These are phyloP conservation scores for Turritopsis rubra DNA, from an alignment of 30 jellyfish, hydroid and myxozoan species.

Conservation along the genomic window DNA sequence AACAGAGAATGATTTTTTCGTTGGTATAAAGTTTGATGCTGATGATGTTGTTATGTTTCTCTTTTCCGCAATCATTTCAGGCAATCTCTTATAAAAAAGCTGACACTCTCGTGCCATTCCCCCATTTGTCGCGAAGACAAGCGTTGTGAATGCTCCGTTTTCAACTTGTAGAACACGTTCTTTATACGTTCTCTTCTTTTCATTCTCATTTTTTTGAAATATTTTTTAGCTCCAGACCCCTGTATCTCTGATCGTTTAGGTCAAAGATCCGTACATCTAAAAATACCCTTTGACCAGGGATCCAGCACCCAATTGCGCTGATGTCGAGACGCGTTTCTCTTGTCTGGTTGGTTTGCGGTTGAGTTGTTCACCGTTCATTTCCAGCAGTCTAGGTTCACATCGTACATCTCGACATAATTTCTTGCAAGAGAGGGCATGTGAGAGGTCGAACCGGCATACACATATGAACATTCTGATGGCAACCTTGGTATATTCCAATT, in stretches of 20 bases:
- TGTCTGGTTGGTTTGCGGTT: neutral
- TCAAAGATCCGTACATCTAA: neutral
- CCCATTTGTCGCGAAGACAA: neutral
- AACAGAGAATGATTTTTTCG: no score
- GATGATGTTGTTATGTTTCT: no score
- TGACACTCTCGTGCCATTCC: neutral
- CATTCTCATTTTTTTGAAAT: neutral
- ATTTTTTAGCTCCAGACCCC: neutral
- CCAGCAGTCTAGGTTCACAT: neutral
- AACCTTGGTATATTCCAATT: no score
- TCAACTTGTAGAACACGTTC: neutral
- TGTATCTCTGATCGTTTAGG: neutral
- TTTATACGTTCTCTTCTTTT: no score
- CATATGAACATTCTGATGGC: no score
- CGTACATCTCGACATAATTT: neutral
- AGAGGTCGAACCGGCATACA: no score
- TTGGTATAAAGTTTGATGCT: no score
- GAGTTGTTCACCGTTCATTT: neutral
- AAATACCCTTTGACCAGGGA: neutral
- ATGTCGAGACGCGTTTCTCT: neutral
- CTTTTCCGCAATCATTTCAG: neutral
- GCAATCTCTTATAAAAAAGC: neutral
- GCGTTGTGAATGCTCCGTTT: neutral
- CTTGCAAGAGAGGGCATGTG: neutral
- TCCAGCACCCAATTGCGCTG: neutral